A percentile compares a stretch with the other conserved stretches of the same genome.
phyloP scores from a whole-genome alignment of 2,888 invertebrate species.

The Cantharis rustica region DNA sequence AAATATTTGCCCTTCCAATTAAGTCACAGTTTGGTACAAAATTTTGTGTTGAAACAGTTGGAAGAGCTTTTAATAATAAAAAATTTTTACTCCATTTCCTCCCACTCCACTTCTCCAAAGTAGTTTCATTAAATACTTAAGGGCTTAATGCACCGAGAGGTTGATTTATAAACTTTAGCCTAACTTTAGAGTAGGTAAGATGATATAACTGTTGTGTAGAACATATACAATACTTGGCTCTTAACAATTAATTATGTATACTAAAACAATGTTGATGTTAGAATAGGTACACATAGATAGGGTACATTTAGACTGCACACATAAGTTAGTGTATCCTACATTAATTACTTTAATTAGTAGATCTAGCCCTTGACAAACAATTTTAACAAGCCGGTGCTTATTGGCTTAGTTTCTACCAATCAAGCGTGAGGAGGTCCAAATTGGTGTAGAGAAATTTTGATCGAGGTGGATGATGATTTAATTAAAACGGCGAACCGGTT shows the following conservation, averaged over 20 bases:
- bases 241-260: not conserved
- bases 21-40: not conserved
- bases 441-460: not conserved
- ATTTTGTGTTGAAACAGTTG: not conserved
- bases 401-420: not conserved
- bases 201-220: not conserved
- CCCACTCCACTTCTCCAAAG: too few relatives aligned
- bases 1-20: not conserved
- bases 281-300: not conserved
- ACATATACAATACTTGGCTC: not conserved
- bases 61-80: not conserved
- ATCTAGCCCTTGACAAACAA: not conserved
- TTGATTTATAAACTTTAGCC: not conserved
- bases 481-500: too few relatives aligned
- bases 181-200: not conserved
- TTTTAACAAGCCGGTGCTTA: not conserved
- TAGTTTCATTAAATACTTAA: not conserved
- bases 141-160: not conserved
- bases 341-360: not conserved
- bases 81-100: not conserved
- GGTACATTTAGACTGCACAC: not conserved
- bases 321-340: not conserved
- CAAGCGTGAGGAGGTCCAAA: not conserved
- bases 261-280: not conserved
- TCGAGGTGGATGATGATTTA: too few relatives aligned